A percentile compares a stretch with the other conserved stretches of the same genome.
Evolutionary conservation across 1,140 invertebrate species (phyloP).

Genomic region (Varroa destructor): DNA sequence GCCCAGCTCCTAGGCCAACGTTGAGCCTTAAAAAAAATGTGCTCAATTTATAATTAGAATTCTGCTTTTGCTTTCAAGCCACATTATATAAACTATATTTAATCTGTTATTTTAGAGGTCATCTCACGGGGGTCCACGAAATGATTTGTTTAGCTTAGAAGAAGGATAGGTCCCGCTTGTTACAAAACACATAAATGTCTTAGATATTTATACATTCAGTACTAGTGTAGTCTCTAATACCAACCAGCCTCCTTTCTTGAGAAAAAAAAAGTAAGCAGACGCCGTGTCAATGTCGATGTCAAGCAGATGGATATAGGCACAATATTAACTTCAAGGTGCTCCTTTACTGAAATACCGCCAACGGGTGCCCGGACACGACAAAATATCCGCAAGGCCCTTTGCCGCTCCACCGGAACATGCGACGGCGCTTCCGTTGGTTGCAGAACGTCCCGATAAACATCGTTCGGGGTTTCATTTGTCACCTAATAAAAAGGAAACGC

Average conservation of each 20-base stretch:
- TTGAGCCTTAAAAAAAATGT: too few relatives aligned
- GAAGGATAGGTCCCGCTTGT: too few relatives aligned
- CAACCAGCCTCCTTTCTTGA: constrained; percentile 70
- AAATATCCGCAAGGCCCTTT: constrained; percentile 66
- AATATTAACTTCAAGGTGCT: constrained; percentile 93
- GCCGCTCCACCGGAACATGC: constrained; percentile 73
- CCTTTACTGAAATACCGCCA: constrained; percentile 92
- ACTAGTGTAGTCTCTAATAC: too few relatives aligned
- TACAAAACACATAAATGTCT: too few relatives aligned
- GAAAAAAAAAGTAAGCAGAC: constrained; percentile 95
- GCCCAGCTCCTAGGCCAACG: too few relatives aligned
- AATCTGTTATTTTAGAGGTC: too few relatives aligned
- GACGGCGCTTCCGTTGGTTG: constrained; percentile 70
- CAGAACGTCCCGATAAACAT: constrained; percentile 54
- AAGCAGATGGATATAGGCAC: constrained; percentile 81
- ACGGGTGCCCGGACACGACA: constrained; percentile 80
- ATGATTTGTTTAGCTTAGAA: too few relatives aligned
- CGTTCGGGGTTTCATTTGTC: constrained; percentile 28
- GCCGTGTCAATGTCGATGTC: constrained; percentile 93
- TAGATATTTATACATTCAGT: too few relatives aligned
- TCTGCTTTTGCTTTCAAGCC: too few relatives aligned
- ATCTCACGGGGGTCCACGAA: too few relatives aligned
- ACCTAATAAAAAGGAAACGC: not conserved
- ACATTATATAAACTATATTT: too few relatives aligned
- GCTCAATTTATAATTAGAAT: too few relatives aligned